Evolutionary conservation across 2,888 invertebrate genomes (phyloP).

Genomic region (Calameuta filiformis): DNA sequence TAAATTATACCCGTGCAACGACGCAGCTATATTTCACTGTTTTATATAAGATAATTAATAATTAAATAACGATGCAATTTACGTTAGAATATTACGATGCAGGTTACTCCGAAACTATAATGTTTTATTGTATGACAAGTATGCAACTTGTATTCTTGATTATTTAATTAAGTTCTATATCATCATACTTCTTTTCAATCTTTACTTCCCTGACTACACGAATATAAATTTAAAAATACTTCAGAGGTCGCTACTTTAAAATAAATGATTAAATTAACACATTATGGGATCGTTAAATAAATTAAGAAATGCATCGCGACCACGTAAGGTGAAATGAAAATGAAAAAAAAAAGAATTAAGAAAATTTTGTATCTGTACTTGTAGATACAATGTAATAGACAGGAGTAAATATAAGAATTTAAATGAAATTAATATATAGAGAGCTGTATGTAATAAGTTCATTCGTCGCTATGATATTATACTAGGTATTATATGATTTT

Average conservation of each 20-base stretch:
- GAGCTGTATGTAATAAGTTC: constrained; percentile 64
- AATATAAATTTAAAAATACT: constrained; percentile 35
- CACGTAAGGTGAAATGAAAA: constrained; percentile 24
- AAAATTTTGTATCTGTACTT: constrained; percentile 61
- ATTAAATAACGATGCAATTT: not conserved
- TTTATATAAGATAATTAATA: too few relatives aligned
- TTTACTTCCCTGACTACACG: not conserved
- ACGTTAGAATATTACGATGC: not conserved
- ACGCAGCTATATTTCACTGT: too few relatives aligned
- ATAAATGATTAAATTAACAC: constrained; percentile 20
- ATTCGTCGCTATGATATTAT: constrained; percentile 64
- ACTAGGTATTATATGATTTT: constrained; percentile 63
- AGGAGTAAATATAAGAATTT: constrained; percentile 54
- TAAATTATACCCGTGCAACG: not conserved
- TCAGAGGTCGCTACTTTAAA: constrained; percentile 48
- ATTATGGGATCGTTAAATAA: constrained; percentile 13
- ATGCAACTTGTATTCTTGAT: not conserved
- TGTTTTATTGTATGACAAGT: not conserved
- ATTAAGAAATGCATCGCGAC: constrained; percentile 21
- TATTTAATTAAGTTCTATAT: not conserved
- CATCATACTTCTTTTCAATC: not conserved
- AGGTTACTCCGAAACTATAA: not conserved
- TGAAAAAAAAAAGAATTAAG: constrained; percentile 20
- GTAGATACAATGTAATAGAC: constrained; percentile 60
- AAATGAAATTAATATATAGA: constrained; percentile 64